Percentiles rank a stretch among this genome's conserved stretches.
These are phyloP conservation scores for Drosophila robusta DNA, from an alignment of 2,888 invertebrate genomes.

Conservation along the genomic window DNA sequence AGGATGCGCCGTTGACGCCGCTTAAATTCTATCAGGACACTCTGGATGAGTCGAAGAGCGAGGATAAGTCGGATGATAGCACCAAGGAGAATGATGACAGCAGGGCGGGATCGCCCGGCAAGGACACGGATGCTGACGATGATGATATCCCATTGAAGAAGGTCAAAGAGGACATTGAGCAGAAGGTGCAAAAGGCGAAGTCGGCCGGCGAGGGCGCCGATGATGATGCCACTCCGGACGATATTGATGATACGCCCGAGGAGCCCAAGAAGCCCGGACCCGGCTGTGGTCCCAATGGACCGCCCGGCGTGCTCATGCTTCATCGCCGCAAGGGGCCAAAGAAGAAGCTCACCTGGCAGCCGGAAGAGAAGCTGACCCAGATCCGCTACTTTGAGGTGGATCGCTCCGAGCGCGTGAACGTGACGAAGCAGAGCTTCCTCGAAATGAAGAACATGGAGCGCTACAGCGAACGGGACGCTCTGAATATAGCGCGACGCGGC, in stretches of 20 bases:
- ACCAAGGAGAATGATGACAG: constrained; percentile 72
- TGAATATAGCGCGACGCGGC: constrained; percentile 91
- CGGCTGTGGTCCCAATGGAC: constrained; percentile 87
- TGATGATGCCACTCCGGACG: constrained; percentile 51
- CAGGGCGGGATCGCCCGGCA: constrained; percentile 44
- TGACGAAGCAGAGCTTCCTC: constrained; percentile 92
- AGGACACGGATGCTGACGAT: constrained; percentile 80
- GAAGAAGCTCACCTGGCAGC: constrained; percentile 92
- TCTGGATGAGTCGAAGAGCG: constrained; percentile 87
- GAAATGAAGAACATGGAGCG: constrained; percentile 97
- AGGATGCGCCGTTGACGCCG: constrained; percentile 89
- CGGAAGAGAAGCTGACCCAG: constrained; percentile 92
- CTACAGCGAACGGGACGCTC: constrained; percentile 92
- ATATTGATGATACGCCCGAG: constrained; percentile 66
- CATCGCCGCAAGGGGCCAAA: constrained; percentile 92
- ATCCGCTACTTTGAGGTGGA: constrained; percentile 96
- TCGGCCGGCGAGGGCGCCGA: constrained; percentile 27
- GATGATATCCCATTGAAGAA: constrained; percentile 84
- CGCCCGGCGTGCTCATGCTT: constrained; percentile 90
- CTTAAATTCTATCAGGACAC: constrained; percentile 96
- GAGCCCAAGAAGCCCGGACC: constrained; percentile 83
- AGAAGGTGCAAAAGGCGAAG: constrained; percentile 81
- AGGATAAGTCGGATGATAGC: constrained; percentile 73
- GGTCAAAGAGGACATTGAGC: constrained; percentile 84
- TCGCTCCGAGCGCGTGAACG: constrained; percentile 98